phyloP scores from a whole-genome alignment of 2,797 vertebrate genomes.

The Centropyge bicolor region DNA sequence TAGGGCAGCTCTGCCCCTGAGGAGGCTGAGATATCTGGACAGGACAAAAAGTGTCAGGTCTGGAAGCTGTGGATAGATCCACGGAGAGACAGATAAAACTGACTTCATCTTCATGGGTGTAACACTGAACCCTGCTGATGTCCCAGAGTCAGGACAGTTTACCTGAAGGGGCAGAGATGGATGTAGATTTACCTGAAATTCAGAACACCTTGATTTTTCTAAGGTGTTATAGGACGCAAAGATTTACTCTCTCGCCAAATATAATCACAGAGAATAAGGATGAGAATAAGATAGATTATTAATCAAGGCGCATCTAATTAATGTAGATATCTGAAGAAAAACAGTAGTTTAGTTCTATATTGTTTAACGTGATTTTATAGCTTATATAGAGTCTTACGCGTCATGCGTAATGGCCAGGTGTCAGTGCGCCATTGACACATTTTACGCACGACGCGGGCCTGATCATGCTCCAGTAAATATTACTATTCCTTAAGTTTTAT shows the following conservation, averaged over 20 bases:
- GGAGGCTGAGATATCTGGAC: background rate
- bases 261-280: no score
- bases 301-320: background rate
- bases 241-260: background rate
- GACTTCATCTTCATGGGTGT: slow-evolving; percentile 6
- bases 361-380: background rate
- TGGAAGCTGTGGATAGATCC: slow-evolving; percentile 6
- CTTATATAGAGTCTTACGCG: background rate
- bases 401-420: slow-evolving; percentile 39
- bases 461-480: slow-evolving; percentile 11
- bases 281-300: background rate
- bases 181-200: background rate
- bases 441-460: background rate
- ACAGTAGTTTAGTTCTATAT: background rate
- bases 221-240: background rate
- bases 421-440: slow-evolving; percentile 25
- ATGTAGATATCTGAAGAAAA: background rate
- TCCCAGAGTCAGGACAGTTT: slow-evolving; percentile 9
- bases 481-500: background rate
- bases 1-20: slow-evolving; percentile 19
- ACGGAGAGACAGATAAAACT: background rate
- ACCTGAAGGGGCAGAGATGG: background rate
- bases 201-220: background rate
- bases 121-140: slow-evolving; percentile 11
- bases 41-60: background rate